Evolutionary conservation across 2,888 invertebrate species (phyloP).

Genomic region (Philonicus albiceps): DNA sequence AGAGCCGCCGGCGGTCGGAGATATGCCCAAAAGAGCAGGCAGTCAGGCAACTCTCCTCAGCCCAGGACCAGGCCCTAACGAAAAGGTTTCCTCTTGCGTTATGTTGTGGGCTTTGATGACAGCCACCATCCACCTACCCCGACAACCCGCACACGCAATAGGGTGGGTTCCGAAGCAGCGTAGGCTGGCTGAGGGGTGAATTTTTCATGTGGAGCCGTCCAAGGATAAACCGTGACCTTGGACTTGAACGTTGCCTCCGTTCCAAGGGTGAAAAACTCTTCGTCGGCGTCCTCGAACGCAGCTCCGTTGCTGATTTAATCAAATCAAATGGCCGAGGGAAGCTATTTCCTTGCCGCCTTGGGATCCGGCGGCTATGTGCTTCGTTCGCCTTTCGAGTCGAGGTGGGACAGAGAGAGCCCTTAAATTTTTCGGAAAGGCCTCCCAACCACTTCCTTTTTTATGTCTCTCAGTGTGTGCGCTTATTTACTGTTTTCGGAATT

Average conservation of each 20-base stretch:
- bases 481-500: neutral
- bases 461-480: neutral
- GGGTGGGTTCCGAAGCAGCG: neutral
- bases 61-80: conserved; percentile 18
- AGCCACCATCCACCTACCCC: neutral
- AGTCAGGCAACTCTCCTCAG: conserved; percentile 42
- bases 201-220: conserved; percentile 6
- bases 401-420: conserved; percentile 22
- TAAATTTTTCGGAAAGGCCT: conserved; percentile 37
- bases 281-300: conserved; percentile 17
- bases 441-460: neutral
- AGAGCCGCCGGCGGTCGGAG: neutral
- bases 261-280: conserved; percentile 44
- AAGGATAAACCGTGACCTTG: conserved; percentile 44
- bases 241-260: conserved; percentile 47
- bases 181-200: neutral
- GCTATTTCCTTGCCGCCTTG: conserved; percentile 47
- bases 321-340: conserved; percentile 26
- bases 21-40: neutral
- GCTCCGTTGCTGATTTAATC: conserved; percentile 32
- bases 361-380: conserved; percentile 46
- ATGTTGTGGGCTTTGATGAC: conserved; percentile 10
- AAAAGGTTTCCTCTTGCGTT: neutral
- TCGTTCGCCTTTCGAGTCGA: conserved; percentile 37
- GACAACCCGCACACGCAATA: neutral